phyloP scores from a whole-genome alignment of 2,113 vertebrate species.

The Epinephelus lanceolatus region DNA sequence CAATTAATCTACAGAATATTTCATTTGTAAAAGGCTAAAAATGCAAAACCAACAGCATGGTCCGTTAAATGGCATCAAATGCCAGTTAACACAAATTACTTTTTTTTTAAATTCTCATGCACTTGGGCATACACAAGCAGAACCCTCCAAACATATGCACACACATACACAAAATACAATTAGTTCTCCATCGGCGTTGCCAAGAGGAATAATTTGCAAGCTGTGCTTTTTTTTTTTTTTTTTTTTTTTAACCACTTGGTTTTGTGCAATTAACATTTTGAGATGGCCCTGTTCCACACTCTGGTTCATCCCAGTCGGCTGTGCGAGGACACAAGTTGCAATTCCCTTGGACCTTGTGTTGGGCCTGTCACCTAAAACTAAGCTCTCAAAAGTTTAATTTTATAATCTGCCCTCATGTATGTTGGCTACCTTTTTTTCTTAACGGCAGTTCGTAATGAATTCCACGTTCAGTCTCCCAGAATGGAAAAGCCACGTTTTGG shows the following conservation, averaged over 20 bases:
- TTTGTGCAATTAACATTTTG: conserved; percentile 60
- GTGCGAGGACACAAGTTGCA: conserved; percentile 28
- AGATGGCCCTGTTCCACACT: conserved; percentile 52
- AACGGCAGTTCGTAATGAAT: background rate
- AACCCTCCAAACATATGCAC: conserved; percentile 47
- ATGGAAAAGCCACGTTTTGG: conserved; percentile 11
- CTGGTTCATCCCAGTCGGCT: conserved; percentile 40
- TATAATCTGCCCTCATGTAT: conserved; percentile 4
- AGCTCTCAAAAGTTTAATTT: conserved; percentile 11
- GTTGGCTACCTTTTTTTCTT: background rate
- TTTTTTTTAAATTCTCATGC: conserved; percentile 20
- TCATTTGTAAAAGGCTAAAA: conserved; percentile 12
- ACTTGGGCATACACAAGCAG: conserved; percentile 25
- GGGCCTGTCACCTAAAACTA: conserved; percentile 7
- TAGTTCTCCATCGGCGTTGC: conserved; percentile 37
- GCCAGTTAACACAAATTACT: conserved; percentile 34
- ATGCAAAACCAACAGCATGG: conserved; percentile 6
- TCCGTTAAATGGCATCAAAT: conserved; percentile 31
- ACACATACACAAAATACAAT: conserved; percentile 56
- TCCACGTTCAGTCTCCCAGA: conserved; percentile 4
- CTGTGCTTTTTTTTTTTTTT: conserved; percentile 34
- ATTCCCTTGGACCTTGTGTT: conserved; percentile 20
- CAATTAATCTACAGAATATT: background rate
- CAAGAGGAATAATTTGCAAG: conserved; percentile 62
- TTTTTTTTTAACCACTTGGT: conserved; percentile 3